Evolutionary conservation across 2,113 vertebrate genomes (phyloP), one percentile per base, ranked within the genome.

Genomic region (Anarrhichthys ocellatus): DNA sequence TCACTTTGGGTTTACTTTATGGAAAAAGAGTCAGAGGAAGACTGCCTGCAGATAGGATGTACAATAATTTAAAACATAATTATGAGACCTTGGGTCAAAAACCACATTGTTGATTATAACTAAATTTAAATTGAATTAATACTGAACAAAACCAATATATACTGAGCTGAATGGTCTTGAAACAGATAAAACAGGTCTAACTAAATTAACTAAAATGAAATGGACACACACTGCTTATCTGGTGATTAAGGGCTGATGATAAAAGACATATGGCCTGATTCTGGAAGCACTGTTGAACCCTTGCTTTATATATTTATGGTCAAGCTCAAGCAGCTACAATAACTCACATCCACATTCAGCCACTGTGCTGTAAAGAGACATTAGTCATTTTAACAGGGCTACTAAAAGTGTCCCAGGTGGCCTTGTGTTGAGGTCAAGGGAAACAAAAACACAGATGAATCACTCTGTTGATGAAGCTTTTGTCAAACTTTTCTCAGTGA

Each of bases 341-440:
- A 81, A 80, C 38, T 74, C 66, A 73, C 14, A 71, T 62, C 42
- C 22, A 54, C 52, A 74, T 79, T 62, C 32, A 14, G 56, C 27
- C 70, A 56, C 36, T 32, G 52, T 40, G 38, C 36, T 58, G 56
- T 73, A 73, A 81, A 80, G 38, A 34, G 20, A 7, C 56, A 77
- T 80, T 50, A 83, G 61, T 87, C 75, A 86, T 78, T 86, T 84
- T 76, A 84, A 82, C 56, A 74, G 32, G 34, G 42, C 76, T 34
- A n/a, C 58, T 77, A 42, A 83, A 77, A 32, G 56, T 80, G 65
- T 73, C 56, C 44, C 29, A 14, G 29, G 8, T 54, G 65, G 77
- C 63, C 52, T 78, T 62, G 64, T 67, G 59, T 24, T 82, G 52
- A 50, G 72, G 56, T 69, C 50, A 58, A 18, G 36, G 44, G 15